phyloP scores from a whole-genome alignment of 2,797 vertebrate species.

The Sebastes diaconus region DNA sequence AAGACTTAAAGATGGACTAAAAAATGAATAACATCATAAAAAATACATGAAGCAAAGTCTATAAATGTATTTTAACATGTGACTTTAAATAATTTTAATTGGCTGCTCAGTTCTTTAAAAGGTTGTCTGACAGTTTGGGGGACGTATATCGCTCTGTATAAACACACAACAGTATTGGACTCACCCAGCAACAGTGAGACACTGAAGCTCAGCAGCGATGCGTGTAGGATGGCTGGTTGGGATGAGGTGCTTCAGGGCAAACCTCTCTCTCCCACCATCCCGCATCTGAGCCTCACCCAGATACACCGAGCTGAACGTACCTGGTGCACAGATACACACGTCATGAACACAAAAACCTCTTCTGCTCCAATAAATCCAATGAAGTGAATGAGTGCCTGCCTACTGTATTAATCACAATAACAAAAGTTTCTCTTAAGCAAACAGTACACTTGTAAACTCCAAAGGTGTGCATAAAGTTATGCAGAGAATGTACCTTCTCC shows the following conservation, averaged over 20 bases:
- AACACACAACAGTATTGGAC: constrained; percentile 18
- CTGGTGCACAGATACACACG: constrained; percentile 68
- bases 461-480: not conserved
- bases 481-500: constrained; percentile 88
- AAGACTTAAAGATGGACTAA: not conserved
- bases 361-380: not conserved
- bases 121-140: not conserved
- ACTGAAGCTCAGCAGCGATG: constrained; percentile 97
- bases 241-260: constrained; percentile 97
- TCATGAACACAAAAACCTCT: not conserved
- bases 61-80: not conserved
- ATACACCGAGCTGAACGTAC: constrained; percentile 98
- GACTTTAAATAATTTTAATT: not conserved
- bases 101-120: not conserved
- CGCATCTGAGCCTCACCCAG: constrained; percentile 89
- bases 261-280: constrained; percentile 87
- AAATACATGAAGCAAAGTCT: not conserved
- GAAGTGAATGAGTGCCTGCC: not conserved
- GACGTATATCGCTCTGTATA: not conserved
- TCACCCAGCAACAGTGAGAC: constrained; percentile 94
- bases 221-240: constrained; percentile 96
- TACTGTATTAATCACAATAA: not conserved
- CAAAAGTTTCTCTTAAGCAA: not conserved
- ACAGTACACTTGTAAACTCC: not conserved
- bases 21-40: not conserved